Base-by-base conservation (phyloP, 2,797 vertebrate species). In the Euphonia xanthogaster region DNA sequence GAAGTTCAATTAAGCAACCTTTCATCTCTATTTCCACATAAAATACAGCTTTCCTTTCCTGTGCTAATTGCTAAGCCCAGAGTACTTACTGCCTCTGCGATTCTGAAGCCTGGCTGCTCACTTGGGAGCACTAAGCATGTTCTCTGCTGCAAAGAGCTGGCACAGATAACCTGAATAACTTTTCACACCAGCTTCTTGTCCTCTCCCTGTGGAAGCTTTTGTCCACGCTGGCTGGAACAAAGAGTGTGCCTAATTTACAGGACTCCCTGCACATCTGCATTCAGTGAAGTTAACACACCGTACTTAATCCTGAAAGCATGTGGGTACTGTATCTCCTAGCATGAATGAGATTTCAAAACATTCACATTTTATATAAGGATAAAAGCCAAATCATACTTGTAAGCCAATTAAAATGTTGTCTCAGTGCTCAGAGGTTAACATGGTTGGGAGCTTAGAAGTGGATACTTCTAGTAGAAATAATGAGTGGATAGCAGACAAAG, bases 391-490 rank as follows among this genome's bases (percentile, higher is more conserved):
- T 76, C 86, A 21, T 88, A 93, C 65, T 94, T 62, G 47, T 92
- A 97, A 95, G 45, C 85, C 94, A 96, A 96, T 95, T 96, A 96
- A 95, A 96, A 95, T 58, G 57, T 87, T 95, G 85, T 88, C 75
- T 92, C 88, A 42, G 75, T 84, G 66, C 82, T 96, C 84, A 57
- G 72, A 88, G 86, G 94, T 97, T 96, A 97, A 83, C 31, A 5
- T 88, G 71, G 37, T 39, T 95, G 90, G 82, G 76, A 97, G 77
- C 60, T 88, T 80, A 94, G 72, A 93, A 97, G 84, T 62, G 54
- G 81, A 81, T 92, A 91, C 67, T 92, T 65, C 71, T 86, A 33
- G 48, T 21, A 85, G 74, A 97, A 96, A 92, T 94, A 97, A 96
- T 63, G 75, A 97, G 75, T 54, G 74, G 72, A 96, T 93, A 72